Conservation (phyloP, 2,797 vertebrate genomes). For the Sebastiscus albofasciatus region DNA sequence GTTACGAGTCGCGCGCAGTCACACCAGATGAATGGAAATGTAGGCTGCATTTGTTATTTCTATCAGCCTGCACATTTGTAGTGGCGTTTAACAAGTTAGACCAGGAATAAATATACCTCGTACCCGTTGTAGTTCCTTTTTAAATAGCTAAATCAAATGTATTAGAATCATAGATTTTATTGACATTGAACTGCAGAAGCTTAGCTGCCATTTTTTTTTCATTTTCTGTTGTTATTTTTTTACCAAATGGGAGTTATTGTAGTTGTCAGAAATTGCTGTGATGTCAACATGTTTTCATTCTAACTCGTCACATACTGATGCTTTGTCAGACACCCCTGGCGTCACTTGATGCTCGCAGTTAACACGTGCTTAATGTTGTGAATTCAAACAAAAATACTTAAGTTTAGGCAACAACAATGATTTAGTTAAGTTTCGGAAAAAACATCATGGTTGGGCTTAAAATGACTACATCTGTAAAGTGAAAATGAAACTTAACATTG, state of each 20-base stretch:
- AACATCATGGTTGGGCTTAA: background rate
- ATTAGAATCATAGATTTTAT: background rate
- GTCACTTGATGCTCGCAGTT: too few species aligned
- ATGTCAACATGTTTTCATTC: background rate
- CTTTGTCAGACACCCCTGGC: too few species aligned
- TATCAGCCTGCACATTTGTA: background rate
- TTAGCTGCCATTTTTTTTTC: background rate
- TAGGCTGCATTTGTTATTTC: background rate
- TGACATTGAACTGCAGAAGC: background rate
- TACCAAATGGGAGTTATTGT: background rate
- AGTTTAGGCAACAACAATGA: background rate
- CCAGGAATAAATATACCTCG: background rate
- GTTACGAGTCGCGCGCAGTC: background rate
- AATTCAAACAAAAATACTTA: background rate
- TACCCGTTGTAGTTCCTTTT: background rate
- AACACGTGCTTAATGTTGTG: background rate
- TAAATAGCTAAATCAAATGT: background rate
- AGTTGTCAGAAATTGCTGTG: background rate
- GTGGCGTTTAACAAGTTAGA: background rate
- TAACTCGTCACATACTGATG: background rate
- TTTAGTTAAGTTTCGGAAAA: background rate
- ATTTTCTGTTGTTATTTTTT: background rate
- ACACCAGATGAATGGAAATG: background rate
- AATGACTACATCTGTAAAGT: background rate
- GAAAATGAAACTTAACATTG: background rate